Evolutionary conservation across 2,888 invertebrate species (phyloP), one percentile per base, ranked within the genome.

Genomic region (Acleris holmiana): DNA sequence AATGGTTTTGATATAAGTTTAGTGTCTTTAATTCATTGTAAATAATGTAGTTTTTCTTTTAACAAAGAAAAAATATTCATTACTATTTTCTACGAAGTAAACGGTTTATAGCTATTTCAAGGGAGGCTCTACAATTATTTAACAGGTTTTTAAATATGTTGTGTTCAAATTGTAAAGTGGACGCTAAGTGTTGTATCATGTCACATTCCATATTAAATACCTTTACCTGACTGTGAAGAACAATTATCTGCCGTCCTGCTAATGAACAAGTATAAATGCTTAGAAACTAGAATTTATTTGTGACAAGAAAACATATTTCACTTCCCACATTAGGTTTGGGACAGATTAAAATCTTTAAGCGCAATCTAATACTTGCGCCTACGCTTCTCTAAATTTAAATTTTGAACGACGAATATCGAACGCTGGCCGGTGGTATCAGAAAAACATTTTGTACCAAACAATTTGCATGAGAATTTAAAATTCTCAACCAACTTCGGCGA

Each of bases 261-360:
- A 89, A 86, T 65, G 49, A 65, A 50, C 25, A 80, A 78, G 79
- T 78, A 81, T 85, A 79, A 83, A 82, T 83, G 78, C 70, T 76
- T 75, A 73, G 76, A 80, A 80, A 82, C 81, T 79, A 74, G 84
- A 84, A 86, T 86, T 80, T 85, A 69, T 69, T 66, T 62, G 82
- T 82, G 77, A 75, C 83, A 79, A 79, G 84, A 84, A 81, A 78
- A 80, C 74, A 90, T 91, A 89, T 86, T 80, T 92, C 85, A 86
- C 85, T 82, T 71, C 91, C 91, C 87, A 84, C 86, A 83, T 80
- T n/a, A n/a, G n/a, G n/a, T n/a, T 77, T 78, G 76, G 73, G 82
- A 82, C 82, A 79, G 88, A 88, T 88, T 88, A 85, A 84, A 87
- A 88, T 88, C 86, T 88, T 83, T 83, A 83, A 87, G 83, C 76